Evolutionary conservation across 2,113 vertebrate genomes (phyloP).

Genomic region (Microcebus murinus): DNA sequence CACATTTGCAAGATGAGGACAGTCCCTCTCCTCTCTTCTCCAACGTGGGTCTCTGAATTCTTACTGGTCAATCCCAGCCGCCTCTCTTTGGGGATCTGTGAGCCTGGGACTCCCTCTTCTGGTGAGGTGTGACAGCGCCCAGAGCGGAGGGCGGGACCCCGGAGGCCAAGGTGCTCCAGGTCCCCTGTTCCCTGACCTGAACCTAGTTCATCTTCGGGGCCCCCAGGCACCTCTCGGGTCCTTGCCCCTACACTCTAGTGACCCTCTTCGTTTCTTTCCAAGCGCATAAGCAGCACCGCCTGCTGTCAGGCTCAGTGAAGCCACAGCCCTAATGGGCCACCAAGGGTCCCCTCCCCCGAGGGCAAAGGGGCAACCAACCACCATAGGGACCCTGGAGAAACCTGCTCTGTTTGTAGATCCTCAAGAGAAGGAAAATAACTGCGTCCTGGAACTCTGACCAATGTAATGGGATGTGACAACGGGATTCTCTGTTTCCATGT

Average conservation of each 20-base stretch:
- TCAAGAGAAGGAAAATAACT: background rate
- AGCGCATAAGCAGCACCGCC: background rate
- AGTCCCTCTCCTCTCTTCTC: background rate
- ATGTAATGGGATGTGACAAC: background rate
- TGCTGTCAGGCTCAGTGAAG: background rate
- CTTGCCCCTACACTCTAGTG: too few species aligned
- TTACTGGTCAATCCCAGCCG: background rate
- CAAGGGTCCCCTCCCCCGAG: background rate
- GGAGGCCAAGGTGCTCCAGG: accelerated
- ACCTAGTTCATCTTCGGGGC: background rate
- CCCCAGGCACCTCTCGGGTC: accelerated
- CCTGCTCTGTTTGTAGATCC: background rate
- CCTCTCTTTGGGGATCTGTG: conserved; percentile 27
- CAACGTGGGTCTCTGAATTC: background rate
- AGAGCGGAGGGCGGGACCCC: background rate
- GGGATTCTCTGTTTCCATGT: background rate
- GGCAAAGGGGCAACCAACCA: background rate
- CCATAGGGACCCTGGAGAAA: background rate
- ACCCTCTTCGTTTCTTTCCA: background rate
- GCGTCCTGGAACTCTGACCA: background rate
- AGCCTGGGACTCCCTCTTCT: conserved; percentile 68
- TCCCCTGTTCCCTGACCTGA: accelerated
- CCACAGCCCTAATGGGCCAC: background rate
- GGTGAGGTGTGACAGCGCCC: background rate
- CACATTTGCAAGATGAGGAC: background rate